Conservation (phyloP, 2,113 vertebrate genomes). For the Elaphurus davidianus region DNA sequence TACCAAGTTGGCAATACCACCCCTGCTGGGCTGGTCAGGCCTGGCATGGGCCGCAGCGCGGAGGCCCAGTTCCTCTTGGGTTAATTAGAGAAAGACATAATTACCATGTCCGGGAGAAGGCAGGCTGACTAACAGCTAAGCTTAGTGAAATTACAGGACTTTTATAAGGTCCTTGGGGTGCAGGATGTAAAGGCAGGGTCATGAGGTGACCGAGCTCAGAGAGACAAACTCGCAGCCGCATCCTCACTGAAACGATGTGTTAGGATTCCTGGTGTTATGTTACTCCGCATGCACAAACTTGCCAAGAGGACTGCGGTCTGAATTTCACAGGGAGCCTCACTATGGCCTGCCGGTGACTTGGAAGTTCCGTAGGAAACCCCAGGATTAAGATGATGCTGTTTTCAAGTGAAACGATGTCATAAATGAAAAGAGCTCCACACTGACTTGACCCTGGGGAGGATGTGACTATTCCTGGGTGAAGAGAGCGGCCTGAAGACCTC, state of each 20-base stretch:
- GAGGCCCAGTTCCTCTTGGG: neutral
- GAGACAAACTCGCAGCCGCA: neutral
- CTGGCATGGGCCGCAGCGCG: accelerated
- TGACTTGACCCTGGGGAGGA: neutral
- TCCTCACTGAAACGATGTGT: neutral
- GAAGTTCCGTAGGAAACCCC: neutral
- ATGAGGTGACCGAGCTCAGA: neutral
- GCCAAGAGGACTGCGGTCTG: neutral
- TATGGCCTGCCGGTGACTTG: neutral
- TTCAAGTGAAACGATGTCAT: neutral
- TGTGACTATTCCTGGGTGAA: neutral
- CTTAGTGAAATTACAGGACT: neutral
- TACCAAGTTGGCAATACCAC: neutral
- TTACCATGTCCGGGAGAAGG: neutral
- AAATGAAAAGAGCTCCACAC: accelerated
- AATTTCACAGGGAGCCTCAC: neutral
- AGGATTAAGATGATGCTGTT: neutral
- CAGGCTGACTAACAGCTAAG: neutral
- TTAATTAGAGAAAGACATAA: neutral
- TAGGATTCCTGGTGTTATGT: neutral
- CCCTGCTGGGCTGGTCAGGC: neutral
- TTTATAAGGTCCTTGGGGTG: neutral
- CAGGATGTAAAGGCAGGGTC: neutral
- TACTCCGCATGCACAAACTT: too few species aligned
- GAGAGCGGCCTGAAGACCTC: neutral